Conservation (phyloP, 2,113 vertebrate genomes). For the Sinocyclocheilus anshuiensis region DNA sequence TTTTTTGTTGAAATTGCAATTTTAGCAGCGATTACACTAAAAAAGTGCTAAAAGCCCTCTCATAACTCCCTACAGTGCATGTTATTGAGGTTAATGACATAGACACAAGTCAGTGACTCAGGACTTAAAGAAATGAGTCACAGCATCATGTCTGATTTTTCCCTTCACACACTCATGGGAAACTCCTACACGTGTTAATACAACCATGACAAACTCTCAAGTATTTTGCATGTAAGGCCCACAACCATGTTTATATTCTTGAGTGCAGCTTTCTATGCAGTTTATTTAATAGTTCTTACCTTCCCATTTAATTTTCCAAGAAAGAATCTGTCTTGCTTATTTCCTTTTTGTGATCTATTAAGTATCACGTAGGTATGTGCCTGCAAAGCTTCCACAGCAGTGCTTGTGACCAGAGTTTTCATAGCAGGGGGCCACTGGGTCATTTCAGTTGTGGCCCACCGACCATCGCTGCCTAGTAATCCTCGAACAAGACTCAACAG, state of each 20-base stretch:
- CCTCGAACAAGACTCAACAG: slow-evolving; percentile 57
- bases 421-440: neutral
- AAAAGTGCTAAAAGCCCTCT: neutral
- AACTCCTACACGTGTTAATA: slow-evolving; percentile 43
- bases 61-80: neutral
- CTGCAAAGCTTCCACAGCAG: neutral
- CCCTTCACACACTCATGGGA: slow-evolving; percentile 16
- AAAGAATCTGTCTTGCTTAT: neutral
- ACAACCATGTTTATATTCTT: neutral
- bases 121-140: slow-evolving; percentile 41
- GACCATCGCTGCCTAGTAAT: neutral
- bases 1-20: neutral
- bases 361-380: neutral
- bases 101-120: slow-evolving; percentile 41
- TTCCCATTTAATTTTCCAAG: neutral
- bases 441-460: neutral
- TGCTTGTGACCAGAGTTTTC: slow-evolving; percentile 11
- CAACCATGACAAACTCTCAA: neutral
- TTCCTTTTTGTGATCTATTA: neutral
- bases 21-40: neutral
- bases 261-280: neutral
- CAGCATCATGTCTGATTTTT: neutral
- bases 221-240: neutral
- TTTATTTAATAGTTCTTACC: neutral
- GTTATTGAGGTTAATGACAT: neutral